A percentile compares a stretch with the other conserved stretches of the same genome.
Conservation (phyloP, 2,797 vertebrate species). For the Enteromius argenteus region DNA sequence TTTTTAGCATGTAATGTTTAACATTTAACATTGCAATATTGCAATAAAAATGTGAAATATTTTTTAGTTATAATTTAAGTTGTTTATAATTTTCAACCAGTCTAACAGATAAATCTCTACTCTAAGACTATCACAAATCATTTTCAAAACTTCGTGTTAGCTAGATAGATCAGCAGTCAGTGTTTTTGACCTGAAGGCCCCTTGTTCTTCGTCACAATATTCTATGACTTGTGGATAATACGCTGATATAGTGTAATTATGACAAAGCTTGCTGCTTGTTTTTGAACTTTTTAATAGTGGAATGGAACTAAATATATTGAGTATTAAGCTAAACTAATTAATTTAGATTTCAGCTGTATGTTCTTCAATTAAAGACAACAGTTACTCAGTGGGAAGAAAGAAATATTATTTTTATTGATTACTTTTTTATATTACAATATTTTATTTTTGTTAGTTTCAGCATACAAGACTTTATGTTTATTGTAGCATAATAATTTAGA, state of each 20-base stretch:
- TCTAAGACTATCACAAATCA: neutral
- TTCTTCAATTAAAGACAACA: neutral
- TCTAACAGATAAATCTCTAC: neutral
- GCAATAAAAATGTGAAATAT: too few relatives aligned
- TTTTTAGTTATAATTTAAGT: too few relatives aligned
- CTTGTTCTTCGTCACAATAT: too few relatives aligned
- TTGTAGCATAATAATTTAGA: neutral
- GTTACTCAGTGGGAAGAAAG: neutral
- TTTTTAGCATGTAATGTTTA: too few relatives aligned
- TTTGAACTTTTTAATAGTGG: neutral
- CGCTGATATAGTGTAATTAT: neutral
- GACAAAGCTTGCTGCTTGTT: neutral
- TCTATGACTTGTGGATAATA: too few relatives aligned
- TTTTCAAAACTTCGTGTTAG: neutral
- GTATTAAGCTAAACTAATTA: neutral
- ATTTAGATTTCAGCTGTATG: too few relatives aligned
- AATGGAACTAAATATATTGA: neutral
- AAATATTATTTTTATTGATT: neutral
- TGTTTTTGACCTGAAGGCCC: too few relatives aligned
- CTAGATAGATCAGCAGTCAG: neutral
- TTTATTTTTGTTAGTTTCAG: neutral
- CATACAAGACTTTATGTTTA: neutral
- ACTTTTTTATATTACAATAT: neutral
- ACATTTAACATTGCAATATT: too few relatives aligned
- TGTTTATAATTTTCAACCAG: neutral